A percentile compares a stretch with the other conserved stretches of the same genome.
These are phyloP conservation scores for Agonopterix alstromeriana DNA, from an alignment of 2,888 invertebrate genomes.

Conservation along the genomic window DNA sequence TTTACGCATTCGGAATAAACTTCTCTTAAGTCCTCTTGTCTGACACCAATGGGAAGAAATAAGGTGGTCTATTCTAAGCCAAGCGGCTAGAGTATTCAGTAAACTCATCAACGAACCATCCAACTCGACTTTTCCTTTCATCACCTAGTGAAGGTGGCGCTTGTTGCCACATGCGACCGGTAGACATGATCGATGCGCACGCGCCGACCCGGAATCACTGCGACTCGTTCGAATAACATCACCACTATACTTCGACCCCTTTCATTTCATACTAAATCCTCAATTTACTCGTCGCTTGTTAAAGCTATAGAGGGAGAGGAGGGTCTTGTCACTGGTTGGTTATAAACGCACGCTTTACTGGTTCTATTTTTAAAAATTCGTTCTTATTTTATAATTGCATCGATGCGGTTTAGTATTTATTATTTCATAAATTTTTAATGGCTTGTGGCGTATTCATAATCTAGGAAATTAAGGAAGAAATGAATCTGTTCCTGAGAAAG, in stretches of 20 bases:
- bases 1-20: too few relatives aligned
- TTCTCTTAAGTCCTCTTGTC: too few relatives aligned
- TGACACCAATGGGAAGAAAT: too few relatives aligned
- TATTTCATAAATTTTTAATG: neutral
- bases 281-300: too few relatives aligned
- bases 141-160: too few relatives aligned
- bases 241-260: slow-evolving; percentile 27
- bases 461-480: too few relatives aligned
- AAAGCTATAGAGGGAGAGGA: neutral
- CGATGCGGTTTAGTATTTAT: slow-evolving; percentile 14
- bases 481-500: too few relatives aligned
- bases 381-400: slow-evolving; percentile 24
- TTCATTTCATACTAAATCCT: neutral
- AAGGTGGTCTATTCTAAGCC: too few relatives aligned
- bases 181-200: slow-evolving; percentile 30
- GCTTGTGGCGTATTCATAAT: neutral
- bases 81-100: too few relatives aligned
- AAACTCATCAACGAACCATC: too few relatives aligned
- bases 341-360: slow-evolving; percentile 17
- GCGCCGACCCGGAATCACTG: slow-evolving; percentile 46
- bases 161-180: slow-evolving; percentile 8
- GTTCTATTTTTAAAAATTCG: slow-evolving; percentile 36
- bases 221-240: slow-evolving; percentile 19
- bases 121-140: too few relatives aligned
- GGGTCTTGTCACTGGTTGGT: slow-evolving; percentile 19